Evolutionary conservation across 1,140 invertebrate species (phyloP).

Genomic region (Habropoda laboriosa): DNA sequence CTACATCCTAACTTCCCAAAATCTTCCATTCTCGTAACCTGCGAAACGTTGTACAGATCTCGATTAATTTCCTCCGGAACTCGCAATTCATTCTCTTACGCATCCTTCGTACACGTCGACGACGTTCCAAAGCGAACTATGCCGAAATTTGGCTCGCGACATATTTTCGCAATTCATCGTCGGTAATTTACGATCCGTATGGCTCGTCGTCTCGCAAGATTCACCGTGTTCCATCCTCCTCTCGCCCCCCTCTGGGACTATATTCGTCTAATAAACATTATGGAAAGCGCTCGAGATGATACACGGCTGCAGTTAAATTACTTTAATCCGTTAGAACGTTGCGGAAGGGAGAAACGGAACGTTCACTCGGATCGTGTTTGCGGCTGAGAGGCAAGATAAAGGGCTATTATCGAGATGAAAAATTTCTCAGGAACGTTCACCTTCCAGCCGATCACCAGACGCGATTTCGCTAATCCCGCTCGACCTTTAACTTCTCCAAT

Average conservation of each 20-base stretch:
- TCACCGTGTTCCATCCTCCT: constrained; percentile 6
- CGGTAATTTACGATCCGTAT: constrained; percentile 55
- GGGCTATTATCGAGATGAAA: constrained; percentile 33
- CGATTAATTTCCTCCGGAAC: constrained; percentile 16
- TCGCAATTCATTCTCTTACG: constrained; percentile 33
- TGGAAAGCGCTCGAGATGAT: constrained; percentile 58
- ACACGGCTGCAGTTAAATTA: constrained; percentile 60
- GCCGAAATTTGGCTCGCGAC: constrained; percentile 58
- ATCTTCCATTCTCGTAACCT: background rate
- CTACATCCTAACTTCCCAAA: no score
- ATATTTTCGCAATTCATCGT: constrained; percentile 68
- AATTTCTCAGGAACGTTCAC: constrained; percentile 12
- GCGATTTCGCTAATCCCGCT: constrained; percentile 35
- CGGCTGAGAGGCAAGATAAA: constrained; percentile 25
- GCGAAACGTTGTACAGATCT: background rate
- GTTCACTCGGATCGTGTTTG: background rate
- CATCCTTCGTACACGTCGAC: background rate
- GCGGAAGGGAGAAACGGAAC: background rate
- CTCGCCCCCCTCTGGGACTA: constrained; percentile 26
- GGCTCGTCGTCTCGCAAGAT: constrained; percentile 26
- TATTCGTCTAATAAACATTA: constrained; percentile 69
- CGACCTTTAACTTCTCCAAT: constrained; percentile 21
- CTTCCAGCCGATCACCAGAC: constrained; percentile 14
- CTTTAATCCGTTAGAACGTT: constrained; percentile 51
- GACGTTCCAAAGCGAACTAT: constrained; percentile 37